Base-by-base conservation (phyloP, 2,888 invertebrate genomes). In the Teleiodes luculella region DNA sequence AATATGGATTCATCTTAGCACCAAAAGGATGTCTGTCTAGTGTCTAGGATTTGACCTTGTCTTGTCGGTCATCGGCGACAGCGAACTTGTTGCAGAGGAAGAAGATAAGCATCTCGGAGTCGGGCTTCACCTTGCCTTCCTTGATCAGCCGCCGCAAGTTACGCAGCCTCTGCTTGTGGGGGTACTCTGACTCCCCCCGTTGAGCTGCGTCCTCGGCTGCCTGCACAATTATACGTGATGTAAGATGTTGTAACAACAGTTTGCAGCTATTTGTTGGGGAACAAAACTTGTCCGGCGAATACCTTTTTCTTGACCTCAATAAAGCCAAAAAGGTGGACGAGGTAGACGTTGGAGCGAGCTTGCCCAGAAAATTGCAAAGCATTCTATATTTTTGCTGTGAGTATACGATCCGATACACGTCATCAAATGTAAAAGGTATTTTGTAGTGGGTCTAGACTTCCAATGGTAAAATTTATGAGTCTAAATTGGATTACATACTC, bases 131-230 rank as follows among this genome's bases (percentile, higher is more conserved):
- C 67, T 88, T 90, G 52, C 86, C 88, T 53, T 85, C 82, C 3
- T 77, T 78, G 65, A 90, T 89, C 35, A 90, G 76, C 52, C 78
- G 72, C 57, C 90, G 83, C 59, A 92, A 84, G 76, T 92, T 92
- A 60, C 91, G 86, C 55, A 92, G 87, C 65, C 92, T 91, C 71
- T 92, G 91, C 79, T 91, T 91, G 78, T 92, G 92, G 18, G 92
- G 92, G 68, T 91, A 90, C 76, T 92, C 92, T 13, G 43, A 18
- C 41, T 2, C 43, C 11, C 24, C 43, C 13, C 2, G 3, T n/a
- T 2, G 6, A 13, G 43, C 43, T 20, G 43, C 43, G 11, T 18
- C 33, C 20, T 18, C 41, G 11, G 51, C 49, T 13, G 24, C 48
- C 48, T 48, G 20, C n/a, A 53, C 18, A 1, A 7, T 16, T 16